phyloP scores from a whole-genome alignment of 2,797 vertebrate species.

The Enteromius viviparus region DNA sequence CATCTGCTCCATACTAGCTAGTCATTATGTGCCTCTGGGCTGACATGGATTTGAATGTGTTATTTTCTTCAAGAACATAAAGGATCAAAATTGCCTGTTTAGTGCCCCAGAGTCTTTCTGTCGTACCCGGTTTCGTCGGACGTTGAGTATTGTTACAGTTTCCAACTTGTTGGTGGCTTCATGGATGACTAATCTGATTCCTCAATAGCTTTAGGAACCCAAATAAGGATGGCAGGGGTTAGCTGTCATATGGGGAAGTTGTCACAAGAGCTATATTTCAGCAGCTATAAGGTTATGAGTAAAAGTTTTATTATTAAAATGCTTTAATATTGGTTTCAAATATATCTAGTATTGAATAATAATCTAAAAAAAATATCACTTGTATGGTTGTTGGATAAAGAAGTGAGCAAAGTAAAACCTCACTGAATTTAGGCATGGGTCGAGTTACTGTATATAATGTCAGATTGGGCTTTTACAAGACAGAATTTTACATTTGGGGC shows the following conservation, averaged over 20 bases:
- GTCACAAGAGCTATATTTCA: slow-evolving; percentile 12
- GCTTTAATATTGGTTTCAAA: not conserved
- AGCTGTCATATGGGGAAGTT: not conserved
- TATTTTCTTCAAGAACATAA: slow-evolving; percentile 31
- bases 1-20: slow-evolving; percentile 9
- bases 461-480: too few relatives aligned
- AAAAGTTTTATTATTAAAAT: not conserved
- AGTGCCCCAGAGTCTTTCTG: slow-evolving; percentile 1
- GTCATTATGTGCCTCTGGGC: slow-evolving; percentile 15
- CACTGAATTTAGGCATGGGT: not conserved
- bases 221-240: not conserved
- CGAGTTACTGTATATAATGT: too few relatives aligned
- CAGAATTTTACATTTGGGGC: not conserved
- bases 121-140: slow-evolving; percentile 1
- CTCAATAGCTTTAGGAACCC: slow-evolving; percentile 14
- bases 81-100: slow-evolving; percentile 1
- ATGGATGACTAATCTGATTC: slow-evolving; percentile 5
- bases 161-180: slow-evolving; percentile 20
- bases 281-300: not conserved
- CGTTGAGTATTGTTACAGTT: slow-evolving; percentile 15
- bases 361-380: not conserved
- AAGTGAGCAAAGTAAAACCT: not conserved
- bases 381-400: not conserved
- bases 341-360: not conserved
- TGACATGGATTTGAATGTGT: slow-evolving; percentile 31